Conservation (phyloP, 1,140 invertebrate species). For the Procambarus virginalis region DNA sequence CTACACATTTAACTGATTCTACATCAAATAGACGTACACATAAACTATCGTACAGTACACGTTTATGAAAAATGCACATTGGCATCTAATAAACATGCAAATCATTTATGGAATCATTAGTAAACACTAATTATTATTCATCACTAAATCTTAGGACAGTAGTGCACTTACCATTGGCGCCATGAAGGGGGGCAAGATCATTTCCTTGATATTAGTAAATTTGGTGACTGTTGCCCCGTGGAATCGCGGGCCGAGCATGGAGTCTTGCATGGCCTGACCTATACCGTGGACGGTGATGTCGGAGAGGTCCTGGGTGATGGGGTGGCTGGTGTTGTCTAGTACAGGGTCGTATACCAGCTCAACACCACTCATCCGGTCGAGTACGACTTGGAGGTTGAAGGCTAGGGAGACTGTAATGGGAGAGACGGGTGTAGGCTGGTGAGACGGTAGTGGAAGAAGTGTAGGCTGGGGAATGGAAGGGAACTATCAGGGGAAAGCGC, state of each 20-base stretch:
- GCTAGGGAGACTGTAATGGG: constrained; percentile 58
- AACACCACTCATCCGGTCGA: constrained; percentile 65
- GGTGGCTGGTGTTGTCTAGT: constrained; percentile 61
- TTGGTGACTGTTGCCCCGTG: constrained; percentile 56
- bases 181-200: constrained; percentile 46
- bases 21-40: too few relatives aligned
- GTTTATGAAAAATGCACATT: too few relatives aligned
- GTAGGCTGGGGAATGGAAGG: too few relatives aligned
- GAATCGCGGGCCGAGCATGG: constrained; percentile 47
- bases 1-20: too few relatives aligned
- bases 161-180: constrained; percentile 31
- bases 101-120: too few relatives aligned
- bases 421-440: neutral
- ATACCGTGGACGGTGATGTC: constrained; percentile 61
- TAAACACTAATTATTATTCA: too few relatives aligned
- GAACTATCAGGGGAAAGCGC: too few relatives aligned
- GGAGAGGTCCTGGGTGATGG: constrained; percentile 55
- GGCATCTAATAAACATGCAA: too few relatives aligned
- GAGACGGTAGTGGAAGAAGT: too few relatives aligned
- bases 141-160: neutral
- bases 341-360: constrained; percentile 59
- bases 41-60: too few relatives aligned
- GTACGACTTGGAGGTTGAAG: constrained; percentile 61
- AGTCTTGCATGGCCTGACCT: constrained; percentile 47
- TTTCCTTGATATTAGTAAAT: constrained; percentile 47